Base-by-base conservation (phyloP, 2,797 vertebrate species). In the Gorsachius magnificus region DNA sequence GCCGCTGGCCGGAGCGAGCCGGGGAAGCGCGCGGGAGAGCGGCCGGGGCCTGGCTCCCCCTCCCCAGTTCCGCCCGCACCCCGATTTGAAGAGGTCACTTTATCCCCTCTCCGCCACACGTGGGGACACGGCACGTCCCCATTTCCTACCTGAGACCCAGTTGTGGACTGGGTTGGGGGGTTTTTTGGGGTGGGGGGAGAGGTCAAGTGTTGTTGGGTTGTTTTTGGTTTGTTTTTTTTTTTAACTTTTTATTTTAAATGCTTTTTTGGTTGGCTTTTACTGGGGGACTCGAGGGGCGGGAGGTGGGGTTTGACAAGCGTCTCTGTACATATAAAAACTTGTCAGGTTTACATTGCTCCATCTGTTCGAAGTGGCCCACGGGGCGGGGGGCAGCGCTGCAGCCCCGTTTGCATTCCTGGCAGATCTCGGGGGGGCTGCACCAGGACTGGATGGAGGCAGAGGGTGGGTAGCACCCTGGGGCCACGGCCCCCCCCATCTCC, bases 31-130 rank as follows among this genome's bases (percentile, higher is more conserved):
- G 9, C 2, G 2, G 85, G n/a, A 28, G 63, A 25, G 56, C 0
- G 1, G 33, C 74, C 4, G 1, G 78, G 60, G 43, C 70, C 53
- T 5, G 7, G n/a, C 29, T 70, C 60, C 71, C 56, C 65, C 21
- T 21, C 53, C 72, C 53, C 6, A 8, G 29, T 35, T 35, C 29
- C 61, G 20, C 61, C 43, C 3, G 6, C 82, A 56, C 54, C 80
- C 76, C 4, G 1, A 80, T 93, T 80, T 43, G 84, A 96, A 94
- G 81, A 92, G 93, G 94, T 96, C 95, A 96, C 96, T 96, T 96
- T 95, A 96, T 90, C 60, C 85, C 93, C 50, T 80, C 57, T 48
- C 81, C 43, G 5, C 71, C 66, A 33, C 61, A 46, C 63, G 20
- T 10, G 45, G 92, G 95, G 92, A 87, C 86, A 28, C 0, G 0